phyloP scores from a whole-genome alignment of 2,797 vertebrate genomes.

The Sphenopsis melanotis region DNA sequence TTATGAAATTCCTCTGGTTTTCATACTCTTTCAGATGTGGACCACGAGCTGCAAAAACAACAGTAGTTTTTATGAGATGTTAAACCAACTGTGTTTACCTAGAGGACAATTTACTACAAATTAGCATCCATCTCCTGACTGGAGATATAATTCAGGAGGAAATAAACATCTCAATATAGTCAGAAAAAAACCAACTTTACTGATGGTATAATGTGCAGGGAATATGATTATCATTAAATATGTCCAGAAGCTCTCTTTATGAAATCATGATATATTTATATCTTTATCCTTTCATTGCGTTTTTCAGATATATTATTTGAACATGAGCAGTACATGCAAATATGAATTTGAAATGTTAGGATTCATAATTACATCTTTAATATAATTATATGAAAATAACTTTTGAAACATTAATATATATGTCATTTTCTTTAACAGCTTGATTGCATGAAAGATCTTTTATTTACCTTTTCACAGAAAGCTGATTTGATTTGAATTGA shows the following conservation, averaged over 20 bases:
- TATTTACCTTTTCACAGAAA: not conserved
- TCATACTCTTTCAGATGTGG: not conserved
- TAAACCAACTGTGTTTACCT: not conserved
- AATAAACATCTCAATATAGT: not conserved
- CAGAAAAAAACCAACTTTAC: not conserved
- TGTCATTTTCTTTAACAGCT: not conserved
- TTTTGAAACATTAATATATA: not conserved
- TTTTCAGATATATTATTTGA: not conserved
- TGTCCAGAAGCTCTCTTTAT: not conserved
- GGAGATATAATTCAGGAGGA: not conserved
- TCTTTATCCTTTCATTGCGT: not conserved
- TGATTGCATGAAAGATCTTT: not conserved
- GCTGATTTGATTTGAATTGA: not conserved
- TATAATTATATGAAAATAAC: not conserved
- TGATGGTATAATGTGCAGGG: not conserved
- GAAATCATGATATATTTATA: not conserved
- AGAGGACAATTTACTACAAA: not conserved
- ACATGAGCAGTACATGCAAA: not conserved
- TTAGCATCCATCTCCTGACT: not conserved
- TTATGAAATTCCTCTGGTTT: not conserved
- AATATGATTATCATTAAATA: not conserved
- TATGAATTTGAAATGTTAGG: not conserved
- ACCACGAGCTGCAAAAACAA: not conserved
- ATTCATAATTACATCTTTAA: not conserved
- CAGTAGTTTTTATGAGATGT: not conserved